A percentile compares a stretch with the other conserved stretches of the same genome.
phyloP scores from a whole-genome alignment of 2,113 vertebrate genomes.

The Catagonus wagneri region DNA sequence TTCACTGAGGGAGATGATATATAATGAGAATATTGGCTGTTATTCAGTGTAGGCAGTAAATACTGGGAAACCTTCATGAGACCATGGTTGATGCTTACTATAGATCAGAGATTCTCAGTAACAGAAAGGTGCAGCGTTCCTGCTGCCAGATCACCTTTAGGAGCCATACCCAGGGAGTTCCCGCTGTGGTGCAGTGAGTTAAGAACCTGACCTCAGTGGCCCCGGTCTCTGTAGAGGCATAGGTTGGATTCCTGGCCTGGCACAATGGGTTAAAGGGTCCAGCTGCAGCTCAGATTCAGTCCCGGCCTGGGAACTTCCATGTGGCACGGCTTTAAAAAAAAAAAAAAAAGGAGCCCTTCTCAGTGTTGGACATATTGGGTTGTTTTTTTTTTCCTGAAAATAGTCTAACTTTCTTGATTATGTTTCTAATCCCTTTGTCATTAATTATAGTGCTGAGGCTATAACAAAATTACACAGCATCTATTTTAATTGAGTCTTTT shows the following conservation, averaged over 20 bases:
- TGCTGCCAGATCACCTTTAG: neutral
- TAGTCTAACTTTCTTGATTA: conserved; percentile 7
- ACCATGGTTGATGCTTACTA: neutral
- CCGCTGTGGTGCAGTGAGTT: too few relatives aligned
- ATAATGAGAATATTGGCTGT: neutral
- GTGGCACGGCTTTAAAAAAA: too few relatives aligned
- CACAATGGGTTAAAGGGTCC: too few relatives aligned
- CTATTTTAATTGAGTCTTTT: neutral
- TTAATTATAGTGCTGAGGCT: neutral
- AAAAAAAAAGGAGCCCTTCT: neutral
- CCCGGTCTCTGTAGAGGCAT: too few relatives aligned
- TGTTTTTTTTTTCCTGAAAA: neutral
- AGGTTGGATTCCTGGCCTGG: too few relatives aligned
- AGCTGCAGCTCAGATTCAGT: too few relatives aligned
- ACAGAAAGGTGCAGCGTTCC: neutral
- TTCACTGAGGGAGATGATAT: neutral
- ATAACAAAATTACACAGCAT: conserved; percentile 19
- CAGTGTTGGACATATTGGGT: neutral
- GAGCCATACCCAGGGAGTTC: neutral
- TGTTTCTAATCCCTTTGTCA: conserved; percentile 43
- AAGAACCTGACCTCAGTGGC: too few relatives aligned
- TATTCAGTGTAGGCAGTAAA: neutral
- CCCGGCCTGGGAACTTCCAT: too few relatives aligned
- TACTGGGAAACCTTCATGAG: neutral
- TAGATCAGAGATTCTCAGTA: neutral